Percentiles rank a stretch among this genome's conserved stretches.
These are phyloP conservation scores for Branchellion lobata DNA, from an alignment of 2,888 invertebrate genomes.

Conservation along the genomic window DNA sequence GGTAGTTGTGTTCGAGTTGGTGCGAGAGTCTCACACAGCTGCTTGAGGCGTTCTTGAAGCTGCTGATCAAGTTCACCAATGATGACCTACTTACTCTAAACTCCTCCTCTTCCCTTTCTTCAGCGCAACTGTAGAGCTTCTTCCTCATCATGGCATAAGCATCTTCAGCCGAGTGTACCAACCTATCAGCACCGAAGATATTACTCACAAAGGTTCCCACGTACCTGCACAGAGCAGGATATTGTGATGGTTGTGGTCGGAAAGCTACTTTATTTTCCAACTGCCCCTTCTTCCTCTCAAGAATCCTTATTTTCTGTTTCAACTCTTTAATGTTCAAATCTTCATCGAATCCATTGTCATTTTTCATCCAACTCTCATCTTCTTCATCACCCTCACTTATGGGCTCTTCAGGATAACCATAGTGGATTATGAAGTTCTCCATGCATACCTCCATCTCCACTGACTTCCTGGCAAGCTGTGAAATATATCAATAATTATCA, in stretches of 20 bases:
- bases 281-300: constrained; percentile 14
- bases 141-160: background rate
- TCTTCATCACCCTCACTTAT: background rate
- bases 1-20: constrained; percentile 54
- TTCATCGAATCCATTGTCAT: background rate
- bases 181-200: background rate
- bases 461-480: background rate
- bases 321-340: constrained; percentile 10
- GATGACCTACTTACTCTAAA: background rate
- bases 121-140: background rate
- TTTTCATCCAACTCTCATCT: background rate
- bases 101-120: background rate
- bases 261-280: constrained; percentile 16
- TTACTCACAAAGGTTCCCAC: background rate
- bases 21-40: constrained; percentile 2
- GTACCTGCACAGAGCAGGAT: background rate
- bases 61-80: background rate
- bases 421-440: constrained; percentile 5
- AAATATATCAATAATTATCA: background rate
- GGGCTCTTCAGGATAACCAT: background rate
- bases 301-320: background rate
- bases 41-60: background rate
- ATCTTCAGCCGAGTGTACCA: background rate
- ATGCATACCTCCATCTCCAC: background rate
- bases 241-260: constrained; percentile 31